These are phyloP conservation scores for Physella acuta DNA, from an alignment of 1,140 invertebrate species.

Conservation along the genomic window DNA sequence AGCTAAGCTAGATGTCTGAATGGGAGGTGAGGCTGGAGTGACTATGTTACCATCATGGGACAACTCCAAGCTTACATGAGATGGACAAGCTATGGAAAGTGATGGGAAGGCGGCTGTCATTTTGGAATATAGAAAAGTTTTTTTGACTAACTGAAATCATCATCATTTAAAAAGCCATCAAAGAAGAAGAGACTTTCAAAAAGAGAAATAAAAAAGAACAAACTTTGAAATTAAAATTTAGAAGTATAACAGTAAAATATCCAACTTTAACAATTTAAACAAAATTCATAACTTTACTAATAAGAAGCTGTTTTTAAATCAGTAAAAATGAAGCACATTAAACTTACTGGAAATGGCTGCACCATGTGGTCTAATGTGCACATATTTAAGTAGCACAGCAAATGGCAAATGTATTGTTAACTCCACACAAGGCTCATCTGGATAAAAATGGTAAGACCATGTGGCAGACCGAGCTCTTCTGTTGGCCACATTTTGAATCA, in stretches of 20 bases:
- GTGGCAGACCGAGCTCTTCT: constrained; percentile 80
- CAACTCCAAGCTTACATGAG: constrained; percentile 82
- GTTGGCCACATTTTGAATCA: constrained; percentile 75
- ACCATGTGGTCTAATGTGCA: constrained; percentile 84
- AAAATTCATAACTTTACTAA: no score
- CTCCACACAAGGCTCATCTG: constrained; percentile 84
- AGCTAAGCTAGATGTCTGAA: constrained; percentile 80
- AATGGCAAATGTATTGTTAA: constrained; percentile 83
- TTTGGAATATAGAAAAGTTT: neutral
- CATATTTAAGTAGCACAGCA: constrained; percentile 83
- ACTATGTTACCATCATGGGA: constrained; percentile 65
- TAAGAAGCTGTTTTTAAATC: no score
- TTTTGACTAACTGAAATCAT: neutral
- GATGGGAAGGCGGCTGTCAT: neutral
- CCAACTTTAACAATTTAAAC: no score
- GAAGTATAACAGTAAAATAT: no score
- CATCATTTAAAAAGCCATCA: no score
- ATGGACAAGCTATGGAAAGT: constrained; percentile 73
- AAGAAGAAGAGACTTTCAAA: no score
- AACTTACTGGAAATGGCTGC: constrained; percentile 76
- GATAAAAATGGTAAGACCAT: constrained; percentile 91
- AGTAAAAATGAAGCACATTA: no score
- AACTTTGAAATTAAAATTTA: no score
- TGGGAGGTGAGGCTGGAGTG: constrained; percentile 71
- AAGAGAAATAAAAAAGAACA: no score